Percentiles rank a stretch among this genome's conserved stretches.
Conservation (phyloP, 2,888 invertebrate genomes). For the Pollenia labialis region DNA sequence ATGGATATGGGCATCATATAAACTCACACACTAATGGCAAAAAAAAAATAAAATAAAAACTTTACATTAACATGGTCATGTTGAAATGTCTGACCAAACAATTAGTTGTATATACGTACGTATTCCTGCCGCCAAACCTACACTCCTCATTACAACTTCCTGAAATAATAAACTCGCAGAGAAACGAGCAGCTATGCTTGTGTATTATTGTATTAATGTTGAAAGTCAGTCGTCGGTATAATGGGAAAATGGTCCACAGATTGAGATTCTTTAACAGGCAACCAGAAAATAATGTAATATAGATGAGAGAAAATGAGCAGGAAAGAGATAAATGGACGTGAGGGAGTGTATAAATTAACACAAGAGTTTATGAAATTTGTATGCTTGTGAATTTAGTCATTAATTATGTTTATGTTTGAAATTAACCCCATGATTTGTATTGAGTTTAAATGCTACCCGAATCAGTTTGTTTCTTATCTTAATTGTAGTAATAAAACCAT, state of each 20-base stretch:
- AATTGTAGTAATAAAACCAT: slow-evolving; percentile 52
- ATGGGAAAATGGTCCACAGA: slow-evolving; percentile 12
- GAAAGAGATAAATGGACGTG: slow-evolving; percentile 23
- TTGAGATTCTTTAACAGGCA: slow-evolving; percentile 48
- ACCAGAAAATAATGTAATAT: slow-evolving; percentile 43
- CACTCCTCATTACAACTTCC: neutral
- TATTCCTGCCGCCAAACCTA: no score
- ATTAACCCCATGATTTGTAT: slow-evolving; percentile 57
- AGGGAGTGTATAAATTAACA: slow-evolving; percentile 38
- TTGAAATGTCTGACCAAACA: slow-evolving; percentile 20
- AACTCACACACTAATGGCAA: slow-evolving; percentile 23
- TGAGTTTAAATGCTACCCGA: slow-evolving; percentile 33
- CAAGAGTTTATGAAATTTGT: neutral
- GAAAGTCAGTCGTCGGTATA: neutral
- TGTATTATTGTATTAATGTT: no score
- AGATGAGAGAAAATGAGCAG: neutral
- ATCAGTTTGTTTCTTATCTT: slow-evolving; percentile 19
- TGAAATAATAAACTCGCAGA: no score
- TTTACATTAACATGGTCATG: slow-evolving; percentile 41
- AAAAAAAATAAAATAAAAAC: neutral
- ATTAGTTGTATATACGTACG: neutral
- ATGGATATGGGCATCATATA: slow-evolving; percentile 42
- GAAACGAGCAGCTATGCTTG: neutral
- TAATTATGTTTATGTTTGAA: slow-evolving; percentile 55
- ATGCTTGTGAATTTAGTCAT: slow-evolving; percentile 13